Conservation (phyloP, 2,888 invertebrate species). For the Eupithecia vulgata region DNA sequence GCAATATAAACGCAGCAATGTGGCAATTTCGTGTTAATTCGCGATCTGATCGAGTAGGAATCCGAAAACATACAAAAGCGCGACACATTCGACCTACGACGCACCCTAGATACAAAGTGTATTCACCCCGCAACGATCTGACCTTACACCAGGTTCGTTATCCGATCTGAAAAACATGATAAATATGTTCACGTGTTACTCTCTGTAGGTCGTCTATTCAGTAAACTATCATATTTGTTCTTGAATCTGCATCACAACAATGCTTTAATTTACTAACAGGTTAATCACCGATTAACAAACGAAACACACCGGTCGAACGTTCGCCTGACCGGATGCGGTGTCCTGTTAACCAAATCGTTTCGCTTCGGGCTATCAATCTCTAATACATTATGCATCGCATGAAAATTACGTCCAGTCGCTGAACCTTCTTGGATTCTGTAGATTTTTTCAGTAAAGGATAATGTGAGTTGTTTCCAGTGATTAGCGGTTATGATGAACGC, state of each 20-base stretch:
- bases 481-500: constrained; percentile 26
- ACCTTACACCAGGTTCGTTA: constrained; percentile 66
- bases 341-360: constrained; percentile 41
- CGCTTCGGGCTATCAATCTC: constrained; percentile 30
- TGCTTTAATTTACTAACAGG: constrained; percentile 41
- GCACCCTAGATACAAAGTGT: constrained; percentile 69
- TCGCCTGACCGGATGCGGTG: constrained; percentile 39
- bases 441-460: constrained; percentile 20
- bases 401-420: constrained; percentile 33
- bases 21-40: constrained; percentile 34
- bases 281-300: constrained; percentile 43
- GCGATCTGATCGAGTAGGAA: constrained; percentile 32
- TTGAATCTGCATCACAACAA: constrained; percentile 40
- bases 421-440: constrained; percentile 14
- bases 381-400: constrained; percentile 38
- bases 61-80: constrained; percentile 45
- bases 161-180: constrained; percentile 65
- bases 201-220: constrained; percentile 46
- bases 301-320: constrained; percentile 32
- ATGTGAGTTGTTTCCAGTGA: constrained; percentile 27
- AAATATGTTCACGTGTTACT: constrained; percentile 45
- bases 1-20: constrained; percentile 33
- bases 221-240: constrained; percentile 22
- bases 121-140: constrained; percentile 64
- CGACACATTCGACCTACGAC: constrained; percentile 55